A percentile compares a stretch with the other conserved stretches of the same genome.
These are phyloP conservation scores for Ormyrus nitidulus DNA, from an alignment of 2,888 invertebrate genomes.

Conservation along the genomic window DNA sequence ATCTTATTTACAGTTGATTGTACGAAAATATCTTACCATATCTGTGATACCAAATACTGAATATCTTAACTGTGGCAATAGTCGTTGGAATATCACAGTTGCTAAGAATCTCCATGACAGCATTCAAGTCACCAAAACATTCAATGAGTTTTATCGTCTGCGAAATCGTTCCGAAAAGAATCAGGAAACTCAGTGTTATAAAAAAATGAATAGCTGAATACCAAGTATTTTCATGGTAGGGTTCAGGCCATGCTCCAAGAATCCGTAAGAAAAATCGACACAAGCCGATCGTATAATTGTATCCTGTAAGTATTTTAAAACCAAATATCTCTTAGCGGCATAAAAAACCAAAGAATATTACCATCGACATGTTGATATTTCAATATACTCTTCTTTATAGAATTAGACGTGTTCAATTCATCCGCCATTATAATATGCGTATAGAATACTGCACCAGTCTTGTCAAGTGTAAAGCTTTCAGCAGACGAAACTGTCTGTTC, in stretches of 20 bases:
- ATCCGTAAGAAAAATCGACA: constrained; percentile 55
- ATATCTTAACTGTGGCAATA: constrained; percentile 60
- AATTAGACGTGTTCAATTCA: too few species aligned
- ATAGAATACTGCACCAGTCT: too few species aligned
- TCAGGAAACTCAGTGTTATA: not conserved
- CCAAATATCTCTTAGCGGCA: too few species aligned
- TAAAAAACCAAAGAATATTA: too few species aligned
- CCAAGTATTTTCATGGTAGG: constrained; percentile 48
- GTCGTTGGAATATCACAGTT: constrained; percentile 61
- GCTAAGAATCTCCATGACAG: constrained; percentile 60
- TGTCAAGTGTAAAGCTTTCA: too few species aligned
- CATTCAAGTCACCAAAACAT: constrained; percentile 59
- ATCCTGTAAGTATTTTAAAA: constrained; percentile 47
- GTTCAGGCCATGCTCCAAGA: constrained; percentile 62
- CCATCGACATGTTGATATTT: too few species aligned
- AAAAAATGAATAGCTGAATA: not conserved
- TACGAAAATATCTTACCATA: constrained; percentile 45
- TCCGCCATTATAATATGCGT: too few species aligned
- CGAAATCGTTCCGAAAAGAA: constrained; percentile 54
- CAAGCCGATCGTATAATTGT: constrained; percentile 54
- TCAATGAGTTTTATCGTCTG: constrained; percentile 60
- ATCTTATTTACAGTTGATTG: not conserved
- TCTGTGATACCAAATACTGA: constrained; percentile 61
- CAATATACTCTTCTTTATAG: too few species aligned
- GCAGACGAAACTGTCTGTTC: too few species aligned